Conservation (phyloP, 1,140 invertebrate genomes). For the Reticulitermes speratus region DNA sequence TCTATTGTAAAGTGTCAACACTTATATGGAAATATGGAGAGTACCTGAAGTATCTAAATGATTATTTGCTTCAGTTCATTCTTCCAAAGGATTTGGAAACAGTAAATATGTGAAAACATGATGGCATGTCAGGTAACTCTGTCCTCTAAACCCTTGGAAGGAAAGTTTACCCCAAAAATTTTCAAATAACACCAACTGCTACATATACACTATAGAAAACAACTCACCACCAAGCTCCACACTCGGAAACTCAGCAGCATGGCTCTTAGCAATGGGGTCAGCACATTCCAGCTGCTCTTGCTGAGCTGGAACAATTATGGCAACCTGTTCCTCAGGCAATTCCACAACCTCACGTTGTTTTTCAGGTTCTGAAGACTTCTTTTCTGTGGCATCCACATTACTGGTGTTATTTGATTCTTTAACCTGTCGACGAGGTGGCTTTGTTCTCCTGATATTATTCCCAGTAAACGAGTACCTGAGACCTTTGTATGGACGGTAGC, state of each 20-base stretch:
- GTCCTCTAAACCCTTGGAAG: no score
- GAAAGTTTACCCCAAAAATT: no score
- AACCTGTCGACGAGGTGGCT: constrained; percentile 7
- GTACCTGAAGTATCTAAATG: no score
- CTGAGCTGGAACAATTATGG: neutral
- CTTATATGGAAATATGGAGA: no score
- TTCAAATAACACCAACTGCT: no score
- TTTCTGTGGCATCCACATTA: neutral
- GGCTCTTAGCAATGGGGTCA: neutral
- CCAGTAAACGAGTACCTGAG: constrained; percentile 34
- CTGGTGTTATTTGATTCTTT: neutral
- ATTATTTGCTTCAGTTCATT: no score
- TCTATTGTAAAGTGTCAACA: no score
- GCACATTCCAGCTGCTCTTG: neutral
- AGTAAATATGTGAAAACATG: no score
- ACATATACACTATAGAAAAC: neutral
- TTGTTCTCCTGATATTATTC: neutral
- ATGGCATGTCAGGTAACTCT: no score
- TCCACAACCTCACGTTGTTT: neutral
- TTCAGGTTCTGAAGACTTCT: neutral
- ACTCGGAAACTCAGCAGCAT: neutral
- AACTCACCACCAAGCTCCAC: neutral
- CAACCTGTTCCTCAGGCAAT: neutral
- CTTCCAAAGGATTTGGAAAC: no score
- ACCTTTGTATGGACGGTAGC: constrained; percentile 33